Percentiles rank a stretch among this genome's conserved stretches.
phyloP scores from a whole-genome alignment of 1,140 invertebrate genomes.

The Drosophila tsacasi region DNA sequence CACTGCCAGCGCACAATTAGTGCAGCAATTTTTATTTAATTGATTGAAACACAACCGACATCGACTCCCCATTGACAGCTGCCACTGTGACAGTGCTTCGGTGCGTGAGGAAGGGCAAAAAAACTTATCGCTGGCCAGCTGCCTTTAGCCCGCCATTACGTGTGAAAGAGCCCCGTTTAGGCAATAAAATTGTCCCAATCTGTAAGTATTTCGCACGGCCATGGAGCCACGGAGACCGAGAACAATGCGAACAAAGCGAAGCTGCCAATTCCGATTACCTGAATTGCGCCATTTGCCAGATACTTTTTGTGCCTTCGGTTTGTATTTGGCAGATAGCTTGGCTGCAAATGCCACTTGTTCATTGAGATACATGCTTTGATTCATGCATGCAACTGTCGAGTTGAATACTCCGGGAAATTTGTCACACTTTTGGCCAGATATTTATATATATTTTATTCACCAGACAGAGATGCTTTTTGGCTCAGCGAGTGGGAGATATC shows the following conservation, averaged over 20 bases:
- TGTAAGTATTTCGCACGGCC: conserved; percentile 32
- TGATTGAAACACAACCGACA: conserved; percentile 55
- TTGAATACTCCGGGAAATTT: conserved; percentile 28
- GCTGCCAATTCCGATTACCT: conserved; percentile 48
- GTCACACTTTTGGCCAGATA: conserved; percentile 30
- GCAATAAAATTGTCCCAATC: conserved; percentile 49
- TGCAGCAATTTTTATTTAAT: conserved; percentile 68
- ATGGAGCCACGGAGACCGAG: neutral
- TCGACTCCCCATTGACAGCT: conserved; percentile 53
- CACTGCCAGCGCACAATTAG: conserved; percentile 57
- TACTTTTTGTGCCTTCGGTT: conserved; percentile 25
- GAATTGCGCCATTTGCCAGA: conserved; percentile 40
- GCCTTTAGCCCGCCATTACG: conserved; percentile 20
- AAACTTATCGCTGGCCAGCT: conserved; percentile 30
- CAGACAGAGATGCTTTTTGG: conserved; percentile 20
- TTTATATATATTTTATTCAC: conserved; percentile 35
- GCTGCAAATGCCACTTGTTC: conserved; percentile 42
- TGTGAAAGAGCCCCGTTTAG: conserved; percentile 19
- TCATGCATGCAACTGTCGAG: conserved; percentile 28
- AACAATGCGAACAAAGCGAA: conserved; percentile 35
- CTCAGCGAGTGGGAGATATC: neutral
- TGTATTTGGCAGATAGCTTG: conserved; percentile 18
- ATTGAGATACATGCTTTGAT: conserved; percentile 34
- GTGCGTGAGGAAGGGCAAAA: conserved; percentile 50
- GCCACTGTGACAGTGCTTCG: neutral